phyloP scores from a whole-genome alignment of 1,140 invertebrate species.

The Papilio aristodemus region DNA sequence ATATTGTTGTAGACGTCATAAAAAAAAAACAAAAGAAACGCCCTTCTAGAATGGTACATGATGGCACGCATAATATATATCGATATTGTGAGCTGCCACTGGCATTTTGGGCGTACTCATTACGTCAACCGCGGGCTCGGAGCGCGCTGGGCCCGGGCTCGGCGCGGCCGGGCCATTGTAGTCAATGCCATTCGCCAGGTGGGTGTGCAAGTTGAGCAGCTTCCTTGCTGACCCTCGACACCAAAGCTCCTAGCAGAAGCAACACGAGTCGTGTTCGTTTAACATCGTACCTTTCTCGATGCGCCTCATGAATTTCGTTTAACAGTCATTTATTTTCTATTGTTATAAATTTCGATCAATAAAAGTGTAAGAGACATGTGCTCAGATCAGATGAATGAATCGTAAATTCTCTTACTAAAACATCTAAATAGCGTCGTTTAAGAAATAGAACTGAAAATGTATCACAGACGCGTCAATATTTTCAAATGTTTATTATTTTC shows the following conservation, averaged over 20 bases:
- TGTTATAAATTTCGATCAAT: conserved; percentile 6
- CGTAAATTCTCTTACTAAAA: conserved; percentile 5
- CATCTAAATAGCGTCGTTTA: conserved; percentile 16
- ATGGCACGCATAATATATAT: conserved; percentile 64
- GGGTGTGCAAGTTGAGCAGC: conserved; percentile 76
- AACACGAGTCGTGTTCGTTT: conserved; percentile 40
- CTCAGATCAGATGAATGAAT: neutral
- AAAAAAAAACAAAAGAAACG: neutral
- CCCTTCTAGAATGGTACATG: conserved; percentile 9
- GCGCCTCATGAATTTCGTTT: conserved; percentile 11
- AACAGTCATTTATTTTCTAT: conserved; percentile 6
- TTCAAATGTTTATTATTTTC: conserved; percentile 65
- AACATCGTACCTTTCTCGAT: neutral
- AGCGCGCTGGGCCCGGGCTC: neutral
- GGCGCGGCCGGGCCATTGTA: conserved; percentile 62
- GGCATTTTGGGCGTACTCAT: conserved; percentile 60
- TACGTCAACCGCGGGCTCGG: conserved; percentile 57
- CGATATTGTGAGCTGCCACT: conserved; percentile 69
- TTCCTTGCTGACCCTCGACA: conserved; percentile 58
- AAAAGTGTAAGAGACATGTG: conserved; percentile 3
- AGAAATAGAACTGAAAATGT: conserved; percentile 51
- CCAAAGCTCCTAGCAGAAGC: conserved; percentile 36
- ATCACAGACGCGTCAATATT: conserved; percentile 63
- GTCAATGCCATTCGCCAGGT: conserved; percentile 69
- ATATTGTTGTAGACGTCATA: neutral